These are phyloP conservation scores for Protophormia terraenovae DNA, from an alignment of 2,888 invertebrate species.

Conservation along the genomic window DNA sequence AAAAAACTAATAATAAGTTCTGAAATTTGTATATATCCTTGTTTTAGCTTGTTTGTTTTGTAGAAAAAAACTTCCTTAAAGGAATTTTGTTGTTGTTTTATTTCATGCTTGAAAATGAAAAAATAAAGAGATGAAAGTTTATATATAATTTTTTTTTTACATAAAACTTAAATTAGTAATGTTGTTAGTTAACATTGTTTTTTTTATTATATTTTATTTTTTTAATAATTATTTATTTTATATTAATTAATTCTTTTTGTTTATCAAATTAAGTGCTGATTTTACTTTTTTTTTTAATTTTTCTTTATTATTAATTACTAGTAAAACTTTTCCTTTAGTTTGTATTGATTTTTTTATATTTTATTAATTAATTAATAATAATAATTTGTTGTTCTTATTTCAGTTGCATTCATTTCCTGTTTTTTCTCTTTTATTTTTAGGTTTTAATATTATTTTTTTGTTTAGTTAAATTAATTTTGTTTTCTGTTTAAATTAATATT, in stretches of 20 bases:
- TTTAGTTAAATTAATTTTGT: constrained; percentile 35
- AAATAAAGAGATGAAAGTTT: constrained; percentile 66
- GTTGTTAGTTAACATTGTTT: constrained; percentile 67
- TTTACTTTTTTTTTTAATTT: constrained; percentile 7
- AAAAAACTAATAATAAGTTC: constrained; percentile 46
- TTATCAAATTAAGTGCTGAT: constrained; percentile 65
- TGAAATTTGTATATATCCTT: constrained; percentile 47
- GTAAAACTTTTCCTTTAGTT: constrained; percentile 57
- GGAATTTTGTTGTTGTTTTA: constrained; percentile 68
- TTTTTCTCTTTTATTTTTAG: constrained; percentile 64
- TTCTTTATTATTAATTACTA: constrained; percentile 53
- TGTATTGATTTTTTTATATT: constrained; percentile 23
- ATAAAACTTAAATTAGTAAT: constrained; percentile 69
- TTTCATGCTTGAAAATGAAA: constrained; percentile 69
- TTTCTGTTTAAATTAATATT: constrained; percentile 56
- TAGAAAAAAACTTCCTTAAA: constrained; percentile 62
- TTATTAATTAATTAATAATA: constrained; percentile 46
- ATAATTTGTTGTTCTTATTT: constrained; percentile 62
- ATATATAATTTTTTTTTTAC: constrained; percentile 64
- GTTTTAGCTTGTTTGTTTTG: constrained; percentile 33
- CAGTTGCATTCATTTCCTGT: constrained; percentile 68
- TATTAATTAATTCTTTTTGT: constrained; percentile 39
- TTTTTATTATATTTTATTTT: constrained; percentile 45
- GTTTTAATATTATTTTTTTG: constrained; percentile 61
- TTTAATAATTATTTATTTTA: constrained; percentile 24